Conservation (phyloP, 2,113 vertebrate species). For the Siniperca chuatsi region DNA sequence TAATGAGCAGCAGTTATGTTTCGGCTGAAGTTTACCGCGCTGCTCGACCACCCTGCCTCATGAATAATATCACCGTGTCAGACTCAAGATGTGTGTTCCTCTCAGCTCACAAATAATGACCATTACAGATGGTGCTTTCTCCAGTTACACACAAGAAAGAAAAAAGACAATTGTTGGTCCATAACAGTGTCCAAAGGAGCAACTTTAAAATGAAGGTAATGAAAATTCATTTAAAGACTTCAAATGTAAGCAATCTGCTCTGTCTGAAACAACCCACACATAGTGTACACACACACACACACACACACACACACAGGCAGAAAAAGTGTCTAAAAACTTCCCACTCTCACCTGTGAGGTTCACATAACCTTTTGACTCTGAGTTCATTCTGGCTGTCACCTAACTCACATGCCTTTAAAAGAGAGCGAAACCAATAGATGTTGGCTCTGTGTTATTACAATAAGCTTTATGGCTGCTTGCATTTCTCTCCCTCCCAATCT, state of each 20-base stretch:
- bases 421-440: conserved; percentile 47
- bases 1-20: conserved; percentile 78
- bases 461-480: conserved; percentile 66
- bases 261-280: conserved; percentile 5
- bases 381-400: conserved; percentile 67
- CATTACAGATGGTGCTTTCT: conserved; percentile 81
- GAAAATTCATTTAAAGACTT: conserved; percentile 64
- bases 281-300: not conserved
- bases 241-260: conserved; percentile 52
- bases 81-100: conserved; percentile 69
- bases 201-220: conserved; percentile 39
- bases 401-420: conserved; percentile 29
- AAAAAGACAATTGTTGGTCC: conserved; percentile 41
- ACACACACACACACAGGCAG: not conserved
- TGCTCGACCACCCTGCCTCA: conserved; percentile 70
- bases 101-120: conserved; percentile 66
- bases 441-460: conserved; percentile 70
- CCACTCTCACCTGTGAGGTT: conserved; percentile 48
- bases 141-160: conserved; percentile 32
- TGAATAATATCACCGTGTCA: conserved; percentile 77
- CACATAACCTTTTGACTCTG: conserved; percentile 64
- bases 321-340: conserved; percentile 59
- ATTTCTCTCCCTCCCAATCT: conserved; percentile 60
- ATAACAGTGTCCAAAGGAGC: conserved; percentile 21
- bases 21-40: conserved; percentile 62